Evolutionary conservation across 64 coral and sea anemone species (phyloP).

Genomic region (Montipora capricornis): DNA sequence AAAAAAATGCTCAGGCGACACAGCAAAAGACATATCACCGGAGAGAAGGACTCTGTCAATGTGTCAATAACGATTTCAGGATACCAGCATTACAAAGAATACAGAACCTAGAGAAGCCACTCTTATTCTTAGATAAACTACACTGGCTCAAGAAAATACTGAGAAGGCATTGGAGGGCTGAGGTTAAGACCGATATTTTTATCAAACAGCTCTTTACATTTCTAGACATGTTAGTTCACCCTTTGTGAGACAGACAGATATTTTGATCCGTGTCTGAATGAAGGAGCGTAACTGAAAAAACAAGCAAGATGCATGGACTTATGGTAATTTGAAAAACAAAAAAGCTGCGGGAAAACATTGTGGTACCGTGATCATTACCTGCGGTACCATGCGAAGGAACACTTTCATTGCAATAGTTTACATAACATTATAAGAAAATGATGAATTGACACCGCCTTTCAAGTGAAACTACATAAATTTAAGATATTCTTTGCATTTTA

Average conservation of each 20-base stretch:
- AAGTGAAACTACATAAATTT: neutral
- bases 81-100: conserved; percentile 42
- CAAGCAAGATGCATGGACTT: neutral
- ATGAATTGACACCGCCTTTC: neutral
- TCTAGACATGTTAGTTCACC: too few relatives aligned
- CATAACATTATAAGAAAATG: neutral
- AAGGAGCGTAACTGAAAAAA: neutral
- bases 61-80: conserved; percentile 30
- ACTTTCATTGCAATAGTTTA: neutral
- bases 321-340: neutral
- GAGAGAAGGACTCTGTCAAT: neutral
- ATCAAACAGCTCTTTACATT: too few relatives aligned
- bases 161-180: neutral
- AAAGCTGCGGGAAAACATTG: neutral
- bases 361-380: neutral
- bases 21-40: conserved; percentile 17
- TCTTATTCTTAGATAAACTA: neutral
- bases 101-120: conserved; percentile 1
- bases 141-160: neutral
- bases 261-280: neutral
- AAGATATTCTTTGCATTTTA: neutral
- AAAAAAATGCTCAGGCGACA: conserved; percentile 18
- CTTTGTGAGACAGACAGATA: neutral
- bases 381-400: neutral
- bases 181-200: too few relatives aligned